Percentiles rank a stretch among this genome's conserved stretches.
These are phyloP conservation scores for Scrobipalpa atriplicella DNA, from an alignment of 2,888 invertebrate genomes.

Conservation along the genomic window DNA sequence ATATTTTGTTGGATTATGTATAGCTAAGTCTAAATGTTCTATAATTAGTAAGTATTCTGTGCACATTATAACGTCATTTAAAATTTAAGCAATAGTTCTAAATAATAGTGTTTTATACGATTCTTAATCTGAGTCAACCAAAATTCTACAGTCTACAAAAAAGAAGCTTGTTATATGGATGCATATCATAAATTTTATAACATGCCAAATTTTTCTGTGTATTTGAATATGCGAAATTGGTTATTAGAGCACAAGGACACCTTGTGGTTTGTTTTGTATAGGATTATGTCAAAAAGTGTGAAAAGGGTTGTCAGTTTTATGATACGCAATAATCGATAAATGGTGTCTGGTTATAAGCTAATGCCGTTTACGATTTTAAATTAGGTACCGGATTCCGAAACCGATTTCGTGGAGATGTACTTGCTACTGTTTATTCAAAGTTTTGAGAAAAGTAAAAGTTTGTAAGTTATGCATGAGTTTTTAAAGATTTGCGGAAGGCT, in stretches of 20 bases:
- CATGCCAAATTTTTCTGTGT: constrained; percentile 46
- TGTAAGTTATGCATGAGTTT: no score
- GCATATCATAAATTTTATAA: constrained; percentile 60
- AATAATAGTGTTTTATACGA: background rate
- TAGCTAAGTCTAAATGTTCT: no score
- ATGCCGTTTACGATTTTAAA: background rate
- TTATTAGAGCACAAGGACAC: constrained; percentile 53
- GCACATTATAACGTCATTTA: no score
- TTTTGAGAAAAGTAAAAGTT: background rate
- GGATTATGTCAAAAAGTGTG: constrained; percentile 50
- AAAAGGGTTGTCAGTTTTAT: constrained; percentile 51
- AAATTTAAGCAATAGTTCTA: no score
- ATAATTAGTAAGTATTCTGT: no score
- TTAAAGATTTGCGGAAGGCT: no score
- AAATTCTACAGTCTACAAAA: constrained; percentile 36
- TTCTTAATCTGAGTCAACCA: background rate
- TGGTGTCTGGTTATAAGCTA: constrained; percentile 11
- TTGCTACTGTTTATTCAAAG: constrained; percentile 7
- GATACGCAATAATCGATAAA: constrained; percentile 25
- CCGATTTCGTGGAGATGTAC: background rate
- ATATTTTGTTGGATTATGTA: background rate
- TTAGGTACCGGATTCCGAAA: background rate
- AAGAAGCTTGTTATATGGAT: constrained; percentile 47
- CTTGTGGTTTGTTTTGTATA: constrained; percentile 62
- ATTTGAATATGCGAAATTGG: constrained; percentile 47